A percentile compares a stretch with the other conserved stretches of the same genome.
These are phyloP conservation scores for Acronicta alni DNA, from an alignment of 2,888 invertebrate species.

Conservation along the genomic window DNA sequence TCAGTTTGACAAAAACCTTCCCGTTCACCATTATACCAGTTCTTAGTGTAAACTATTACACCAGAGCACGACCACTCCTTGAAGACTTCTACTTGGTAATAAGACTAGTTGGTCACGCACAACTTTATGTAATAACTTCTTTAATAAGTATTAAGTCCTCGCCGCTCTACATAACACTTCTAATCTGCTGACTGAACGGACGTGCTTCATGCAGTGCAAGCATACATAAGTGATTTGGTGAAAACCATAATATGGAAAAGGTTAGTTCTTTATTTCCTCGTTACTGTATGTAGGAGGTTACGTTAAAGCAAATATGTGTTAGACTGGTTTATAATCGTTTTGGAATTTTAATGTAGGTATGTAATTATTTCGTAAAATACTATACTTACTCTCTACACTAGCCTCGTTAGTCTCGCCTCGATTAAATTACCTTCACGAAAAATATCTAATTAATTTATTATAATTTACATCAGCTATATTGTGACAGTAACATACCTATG, in stretches of 20 bases:
- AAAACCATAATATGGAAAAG: conserved; percentile 47
- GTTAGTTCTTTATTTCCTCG: conserved; percentile 43
- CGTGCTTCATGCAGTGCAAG: conserved; percentile 53
- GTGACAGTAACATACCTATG: too few relatives aligned
- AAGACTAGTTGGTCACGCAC: conserved; percentile 38
- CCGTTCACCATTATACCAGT: conserved; percentile 14
- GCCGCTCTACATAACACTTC: conserved; percentile 57
- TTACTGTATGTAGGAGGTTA: background rate
- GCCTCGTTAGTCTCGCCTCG: too few relatives aligned
- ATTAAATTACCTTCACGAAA: too few relatives aligned
- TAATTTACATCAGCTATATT: too few relatives aligned
- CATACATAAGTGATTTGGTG: conserved; percentile 41
- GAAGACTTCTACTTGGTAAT: background rate
- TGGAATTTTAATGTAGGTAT: too few relatives aligned
- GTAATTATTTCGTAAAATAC: too few relatives aligned
- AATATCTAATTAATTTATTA: too few relatives aligned
- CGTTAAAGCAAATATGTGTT: background rate
- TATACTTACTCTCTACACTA: too few relatives aligned
- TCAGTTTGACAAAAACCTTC: conserved; percentile 12
- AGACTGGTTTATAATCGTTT: too few relatives aligned
- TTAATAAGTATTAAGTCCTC: conserved; percentile 48
- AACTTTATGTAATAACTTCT: conserved; percentile 57
- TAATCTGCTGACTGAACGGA: conserved; percentile 54
- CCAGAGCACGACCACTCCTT: conserved; percentile 1
- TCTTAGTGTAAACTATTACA: conserved; percentile 20